Base-by-base conservation (phyloP, 2,797 vertebrate species). In the Anableps anableps region DNA sequence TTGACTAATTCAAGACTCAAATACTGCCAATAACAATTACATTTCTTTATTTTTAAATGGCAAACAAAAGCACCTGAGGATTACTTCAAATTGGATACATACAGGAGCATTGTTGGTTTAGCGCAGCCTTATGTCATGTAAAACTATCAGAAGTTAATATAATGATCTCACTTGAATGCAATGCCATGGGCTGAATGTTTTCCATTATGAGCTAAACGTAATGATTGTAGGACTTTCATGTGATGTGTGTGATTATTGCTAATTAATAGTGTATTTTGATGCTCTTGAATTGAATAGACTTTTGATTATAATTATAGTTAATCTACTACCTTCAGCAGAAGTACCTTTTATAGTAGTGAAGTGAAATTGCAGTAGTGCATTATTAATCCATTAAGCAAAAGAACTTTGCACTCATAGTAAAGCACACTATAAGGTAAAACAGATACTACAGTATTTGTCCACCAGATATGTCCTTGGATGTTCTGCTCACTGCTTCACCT, bases 391-490 rank as follows among this genome's bases (percentile, higher is more conserved):
- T 14, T 29, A 58, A 58, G 9, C 53, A n/a, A 53, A 4, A 10
- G 1, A n/a, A 58, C 53, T 0, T 47, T 80, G 34, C 29, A 50
- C 43, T 70, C 21, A 81, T 53, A 73, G 38, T 74, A 45, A 48
- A 79, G 68, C 76, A 72, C 34, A 29, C 23, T 77, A 72, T 77
- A 53, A 53, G 36, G 70, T 55, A 70, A 82, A 85, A 78, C 51
- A 73, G 80, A 78, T 19, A 72, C 5, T 47, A 10, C 64, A 41
- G 41, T 11, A 38, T 17, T 60, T 21, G 29, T 73, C 17, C 47
- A 79, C 47, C 38, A 80, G 47, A 72, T 87, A 43, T 81, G 48
- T 50, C 55, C 36, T 78, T n/a, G 45, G 26, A 23, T 77, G 47
- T 41, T 79, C 43, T 72, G 23, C n/a, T 73, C n/a, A 45, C 48